Evolutionary conservation across 2,888 invertebrate species (phyloP).

Genomic region (Helicoverpa assulta): DNA sequence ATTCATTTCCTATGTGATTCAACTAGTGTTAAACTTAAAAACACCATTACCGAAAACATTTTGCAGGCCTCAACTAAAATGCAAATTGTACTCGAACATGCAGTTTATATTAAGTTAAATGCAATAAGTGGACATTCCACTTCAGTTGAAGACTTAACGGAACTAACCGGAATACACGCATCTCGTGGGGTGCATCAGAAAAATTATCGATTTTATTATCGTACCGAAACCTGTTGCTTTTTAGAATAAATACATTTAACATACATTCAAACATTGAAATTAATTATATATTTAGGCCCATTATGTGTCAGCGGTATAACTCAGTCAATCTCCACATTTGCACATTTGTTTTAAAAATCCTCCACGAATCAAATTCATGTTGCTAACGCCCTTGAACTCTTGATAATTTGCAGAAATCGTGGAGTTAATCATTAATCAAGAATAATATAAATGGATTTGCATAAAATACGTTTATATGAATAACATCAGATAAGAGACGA

Average conservation of each 20-base stretch:
- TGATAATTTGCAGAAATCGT: slow-evolving; percentile 61
- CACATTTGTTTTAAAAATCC: slow-evolving; percentile 43
- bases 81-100: slow-evolving; percentile 16
- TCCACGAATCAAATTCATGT: slow-evolving; percentile 47
- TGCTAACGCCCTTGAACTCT: slow-evolving; percentile 68
- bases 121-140: slow-evolving; percentile 58
- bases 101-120: slow-evolving; percentile 44
- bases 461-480: slow-evolving; percentile 60
- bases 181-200: slow-evolving; percentile 59
- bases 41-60: slow-evolving; percentile 3
- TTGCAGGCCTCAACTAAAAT: slow-evolving; percentile 25
- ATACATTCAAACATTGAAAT: slow-evolving; percentile 52
- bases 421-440: slow-evolving; percentile 68
- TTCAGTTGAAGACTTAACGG: slow-evolving; percentile 60
- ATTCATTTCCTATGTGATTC: too few species aligned
- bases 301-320: slow-evolving; percentile 13
- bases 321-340: slow-evolving; percentile 43
- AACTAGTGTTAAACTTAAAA: too few species aligned
- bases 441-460: slow-evolving; percentile 64
- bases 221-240: slow-evolving; percentile 50
- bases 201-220: slow-evolving; percentile 62
- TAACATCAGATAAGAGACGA: slow-evolving; percentile 45
- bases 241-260: slow-evolving; percentile 42
- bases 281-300: slow-evolving; percentile 40
- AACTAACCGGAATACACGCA: slow-evolving; percentile 60